Percentiles rank a stretch among this genome's conserved stretches.
Evolutionary conservation across 2,113 vertebrate genomes (phyloP).

Genomic region (Labeo catla): DNA sequence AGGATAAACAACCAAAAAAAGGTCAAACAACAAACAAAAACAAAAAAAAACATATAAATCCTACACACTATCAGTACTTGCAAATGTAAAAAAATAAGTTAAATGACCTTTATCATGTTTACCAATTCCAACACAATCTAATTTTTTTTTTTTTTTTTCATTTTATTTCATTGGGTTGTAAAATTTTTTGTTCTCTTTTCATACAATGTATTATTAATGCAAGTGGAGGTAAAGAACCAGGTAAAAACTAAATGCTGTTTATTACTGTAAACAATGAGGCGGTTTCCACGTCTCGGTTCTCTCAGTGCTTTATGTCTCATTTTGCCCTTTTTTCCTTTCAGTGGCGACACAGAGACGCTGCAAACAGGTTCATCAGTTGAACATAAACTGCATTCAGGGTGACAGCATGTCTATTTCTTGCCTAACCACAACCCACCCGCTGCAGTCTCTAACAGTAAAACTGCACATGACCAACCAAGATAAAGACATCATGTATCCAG

Average conservation of each 20-base stretch:
- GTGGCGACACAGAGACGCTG: neutral
- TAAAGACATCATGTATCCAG: neutral
- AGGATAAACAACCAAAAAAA: no score
- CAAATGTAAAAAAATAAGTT: no score
- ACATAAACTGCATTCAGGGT: neutral
- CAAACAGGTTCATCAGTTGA: neutral
- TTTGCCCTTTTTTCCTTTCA: neutral
- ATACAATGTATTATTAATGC: neutral
- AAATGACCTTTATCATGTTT: no score
- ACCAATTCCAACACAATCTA: no score
- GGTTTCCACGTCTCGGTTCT: neutral
- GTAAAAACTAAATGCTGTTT: neutral
- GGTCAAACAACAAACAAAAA: no score
- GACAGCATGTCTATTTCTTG: slow-evolving; percentile 4
- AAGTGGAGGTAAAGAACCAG: neutral
- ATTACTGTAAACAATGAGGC: neutral
- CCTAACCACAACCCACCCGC: neutral
- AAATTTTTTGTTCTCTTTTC: neutral
- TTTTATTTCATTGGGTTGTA: neutral
- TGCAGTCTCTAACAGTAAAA: neutral
- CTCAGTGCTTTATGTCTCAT: neutral
- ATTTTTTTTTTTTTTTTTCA: no score
- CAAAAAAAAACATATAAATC: no score
- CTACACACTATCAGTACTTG: no score
- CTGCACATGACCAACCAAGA: neutral